phyloP scores from a whole-genome alignment of 2,888 invertebrate genomes.

The Netelia melanura region DNA sequence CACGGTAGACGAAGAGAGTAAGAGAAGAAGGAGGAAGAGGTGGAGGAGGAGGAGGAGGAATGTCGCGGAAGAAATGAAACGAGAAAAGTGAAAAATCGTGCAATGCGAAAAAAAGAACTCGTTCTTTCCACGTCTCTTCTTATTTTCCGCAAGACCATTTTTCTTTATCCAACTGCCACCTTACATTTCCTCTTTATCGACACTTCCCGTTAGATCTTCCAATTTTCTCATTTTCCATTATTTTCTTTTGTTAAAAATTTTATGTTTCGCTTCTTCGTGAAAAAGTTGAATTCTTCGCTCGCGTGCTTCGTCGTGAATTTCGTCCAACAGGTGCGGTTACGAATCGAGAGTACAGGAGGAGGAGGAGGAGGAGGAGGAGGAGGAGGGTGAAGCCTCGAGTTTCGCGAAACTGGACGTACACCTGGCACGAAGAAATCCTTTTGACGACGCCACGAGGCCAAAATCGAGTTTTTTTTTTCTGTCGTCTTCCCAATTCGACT shows the following conservation, averaged over 20 bases:
- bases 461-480: not conserved
- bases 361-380: no score
- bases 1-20: slow-evolving; percentile 35
- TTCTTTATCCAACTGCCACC: slow-evolving; percentile 26
- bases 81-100: slow-evolving; percentile 14
- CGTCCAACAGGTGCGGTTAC: slow-evolving; percentile 48
- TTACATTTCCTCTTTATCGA: slow-evolving; percentile 22
- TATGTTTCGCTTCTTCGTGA: slow-evolving; percentile 1
- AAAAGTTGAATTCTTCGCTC: not conserved
- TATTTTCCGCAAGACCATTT: slow-evolving; percentile 13
- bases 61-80: not conserved
- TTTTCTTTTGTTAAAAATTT: not conserved
- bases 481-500: not conserved
- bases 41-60: not conserved
- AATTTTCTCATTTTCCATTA: not conserved
- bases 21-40: not conserved
- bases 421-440: slow-evolving; percentile 14
- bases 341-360: not conserved
- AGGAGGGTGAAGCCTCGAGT: not conserved
- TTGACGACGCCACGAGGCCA: slow-evolving; percentile 6
- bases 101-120: slow-evolving; percentile 30
- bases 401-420: slow-evolving; percentile 13
- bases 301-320: slow-evolving; percentile 38
- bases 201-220: not conserved
- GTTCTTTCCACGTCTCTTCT: slow-evolving; percentile 19